Base-by-base conservation (phyloP, 2,113 vertebrate genomes). In the Leptobrachium ailaonicum region DNA sequence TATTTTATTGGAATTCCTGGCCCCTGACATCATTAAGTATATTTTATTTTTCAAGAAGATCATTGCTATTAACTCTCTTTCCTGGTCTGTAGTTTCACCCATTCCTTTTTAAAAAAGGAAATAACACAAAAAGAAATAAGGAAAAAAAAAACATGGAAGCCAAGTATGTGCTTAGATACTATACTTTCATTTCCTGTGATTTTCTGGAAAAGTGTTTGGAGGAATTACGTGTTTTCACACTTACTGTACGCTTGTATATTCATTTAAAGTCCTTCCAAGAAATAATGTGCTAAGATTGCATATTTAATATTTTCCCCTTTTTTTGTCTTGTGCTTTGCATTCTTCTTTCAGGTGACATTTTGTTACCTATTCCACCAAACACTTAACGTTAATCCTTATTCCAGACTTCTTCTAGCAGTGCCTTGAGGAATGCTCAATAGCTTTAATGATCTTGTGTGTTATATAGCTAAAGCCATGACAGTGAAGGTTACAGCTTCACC, bases 391-490 rank as follows among this genome's bases (percentile, higher is more conserved):
- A 81, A 74, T 75, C 71, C 79, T 69, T 75, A 66, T 50, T 41
- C 11, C 79, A 81, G 79, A 74, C 71, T 45, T 68, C 45, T 68
- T 68, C 43, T 69, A 50, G 50, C 45, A 42, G 53, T 69, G 71
- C 73, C 43, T 64, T 62, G 53, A 81, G 70, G 79, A 81, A 81
- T 81, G 53, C 53, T 69, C 64, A 80, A 67, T 73, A 54, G 71
- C 63, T 64, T 80, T 8, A 0, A 32, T 70, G 69, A 41, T n/a
- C 0, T 8, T 66, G 45, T 77, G 47, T 72, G 74, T 64, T 67
- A 42, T 58, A 73, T 73, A 83, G 83, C 60, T 13, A 0, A 47
- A 75, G 84, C 79, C 64, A 54, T 76, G 79, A 79, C 71, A 50
- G 71, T 73, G 12, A 75, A 71, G 78, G 79, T 58, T 12, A 66